Percentiles rank a stretch among this genome's conserved stretches.
Conservation (phyloP, 2,113 vertebrate species). For the Colossoma macropomum region DNA sequence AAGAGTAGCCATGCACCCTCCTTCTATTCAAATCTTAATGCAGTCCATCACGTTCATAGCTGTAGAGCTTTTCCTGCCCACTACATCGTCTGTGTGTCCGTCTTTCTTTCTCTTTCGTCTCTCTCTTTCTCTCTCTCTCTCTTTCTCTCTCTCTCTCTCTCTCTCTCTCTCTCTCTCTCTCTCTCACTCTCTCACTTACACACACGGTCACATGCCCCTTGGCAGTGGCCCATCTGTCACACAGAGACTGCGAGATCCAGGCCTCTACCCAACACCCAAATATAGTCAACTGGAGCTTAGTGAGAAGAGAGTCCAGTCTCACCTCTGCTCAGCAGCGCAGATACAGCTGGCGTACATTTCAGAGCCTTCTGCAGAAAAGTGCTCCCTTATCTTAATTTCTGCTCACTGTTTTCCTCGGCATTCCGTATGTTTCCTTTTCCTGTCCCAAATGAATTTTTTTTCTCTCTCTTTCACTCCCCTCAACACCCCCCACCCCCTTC, state of each 20-base stretch:
- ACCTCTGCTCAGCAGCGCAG: not conserved
- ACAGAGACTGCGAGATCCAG: conserved; percentile 71
- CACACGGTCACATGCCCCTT: conserved; percentile 70
- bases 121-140: not conserved
- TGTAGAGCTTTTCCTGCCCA: not conserved
- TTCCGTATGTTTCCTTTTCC: not conserved
- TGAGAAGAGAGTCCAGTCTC: not conserved
- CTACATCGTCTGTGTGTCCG: not conserved
- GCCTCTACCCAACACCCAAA: conserved; percentile 76
- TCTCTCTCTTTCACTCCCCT: not conserved
- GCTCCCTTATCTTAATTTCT: not conserved
- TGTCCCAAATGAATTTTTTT: conserved; percentile 16
- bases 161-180: not conserved
- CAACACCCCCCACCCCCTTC: not conserved
- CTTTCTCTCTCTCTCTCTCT: not conserved
- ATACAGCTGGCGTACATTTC: not conserved
- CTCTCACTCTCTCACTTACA: conserved; percentile 51
- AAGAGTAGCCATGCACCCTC: not conserved
- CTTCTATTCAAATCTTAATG: not conserved
- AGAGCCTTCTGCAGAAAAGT: not conserved
- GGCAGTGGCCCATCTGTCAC: conserved; percentile 77
- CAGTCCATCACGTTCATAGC: conserved; percentile 3
- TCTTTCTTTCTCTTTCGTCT: not conserved
- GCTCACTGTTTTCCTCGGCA: not conserved
- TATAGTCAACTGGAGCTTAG: conserved; percentile 75